A percentile compares a stretch with the other conserved stretches of the same genome.
phyloP scores from a whole-genome alignment of 2,797 vertebrate species.

The Pithecia hirsuta region DNA sequence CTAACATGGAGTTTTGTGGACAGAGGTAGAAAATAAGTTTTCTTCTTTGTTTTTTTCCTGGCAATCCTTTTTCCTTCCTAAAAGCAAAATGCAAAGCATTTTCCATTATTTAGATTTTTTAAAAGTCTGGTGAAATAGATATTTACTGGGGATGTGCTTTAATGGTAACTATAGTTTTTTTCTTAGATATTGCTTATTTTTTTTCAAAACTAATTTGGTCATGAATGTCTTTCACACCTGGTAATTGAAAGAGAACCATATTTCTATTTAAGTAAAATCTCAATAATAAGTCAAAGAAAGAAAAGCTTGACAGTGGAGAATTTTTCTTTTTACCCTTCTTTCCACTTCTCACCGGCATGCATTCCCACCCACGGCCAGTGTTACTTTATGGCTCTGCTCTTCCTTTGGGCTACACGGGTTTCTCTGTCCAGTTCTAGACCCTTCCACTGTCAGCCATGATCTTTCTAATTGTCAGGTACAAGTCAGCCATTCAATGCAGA shows the following conservation, averaged over 20 bases:
- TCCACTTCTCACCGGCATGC: not conserved
- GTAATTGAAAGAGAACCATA: not conserved
- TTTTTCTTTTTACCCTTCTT: conserved; percentile 25
- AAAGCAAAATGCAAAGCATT: conserved; percentile 11
- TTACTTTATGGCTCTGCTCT: not conserved
- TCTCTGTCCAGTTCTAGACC: conserved; percentile 79
- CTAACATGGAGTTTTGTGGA: conserved; percentile 86
- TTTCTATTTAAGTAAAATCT: conserved; percentile 62
- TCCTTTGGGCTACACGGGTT: conserved; percentile 62
- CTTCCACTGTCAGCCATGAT: conserved; percentile 83
- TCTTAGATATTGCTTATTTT: not conserved
- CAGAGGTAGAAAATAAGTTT: conserved; percentile 83
- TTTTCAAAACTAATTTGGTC: not conserved
- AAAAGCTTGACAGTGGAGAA: conserved; percentile 54
- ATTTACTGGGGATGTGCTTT: conserved; percentile 51
- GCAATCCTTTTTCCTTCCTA: not conserved
- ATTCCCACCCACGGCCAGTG: not conserved
- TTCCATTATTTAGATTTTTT: not conserved
- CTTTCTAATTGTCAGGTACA: conserved; percentile 86
- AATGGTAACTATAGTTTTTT: not conserved
- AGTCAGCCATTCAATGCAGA: conserved; percentile 81
- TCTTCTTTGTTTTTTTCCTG: conserved; percentile 57
- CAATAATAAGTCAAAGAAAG: conserved; percentile 63
- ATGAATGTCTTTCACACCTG: not conserved
- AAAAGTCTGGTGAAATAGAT: conserved; percentile 33